Percentiles rank a stretch among this genome's conserved stretches.
Evolutionary conservation across 1,140 invertebrate genomes (phyloP).

Genomic region (Brachionus paranguensis): DNA sequence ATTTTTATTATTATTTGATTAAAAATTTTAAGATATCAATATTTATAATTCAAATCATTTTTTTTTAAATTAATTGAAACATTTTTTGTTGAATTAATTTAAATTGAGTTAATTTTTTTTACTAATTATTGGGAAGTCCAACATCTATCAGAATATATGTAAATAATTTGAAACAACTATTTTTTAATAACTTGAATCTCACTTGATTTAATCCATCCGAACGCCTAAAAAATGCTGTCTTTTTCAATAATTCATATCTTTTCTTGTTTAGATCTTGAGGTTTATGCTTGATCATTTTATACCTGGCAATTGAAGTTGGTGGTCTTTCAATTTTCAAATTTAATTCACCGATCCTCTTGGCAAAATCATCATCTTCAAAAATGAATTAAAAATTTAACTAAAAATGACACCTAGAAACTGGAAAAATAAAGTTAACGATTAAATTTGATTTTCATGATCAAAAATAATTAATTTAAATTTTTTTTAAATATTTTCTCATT

Average conservation of each 20-base stretch:
- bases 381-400: too few relatives aligned
- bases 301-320: not conserved
- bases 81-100: too few relatives aligned
- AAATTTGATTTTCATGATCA: too few relatives aligned
- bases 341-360: not conserved
- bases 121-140: not conserved
- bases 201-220: not conserved
- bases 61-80: too few relatives aligned
- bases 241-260: not conserved
- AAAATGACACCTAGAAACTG: too few relatives aligned
- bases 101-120: not conserved
- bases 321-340: not conserved
- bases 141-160: not conserved
- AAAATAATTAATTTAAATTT: not conserved
- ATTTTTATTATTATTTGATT: too few relatives aligned
- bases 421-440: too few relatives aligned
- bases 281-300: conserved; percentile 28
- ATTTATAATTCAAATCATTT: too few relatives aligned
- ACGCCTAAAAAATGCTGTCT: not conserved
- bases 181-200: not conserved
- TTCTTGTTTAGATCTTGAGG: not conserved
- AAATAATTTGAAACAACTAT: not conserved
- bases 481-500: not conserved
- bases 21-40: too few relatives aligned
- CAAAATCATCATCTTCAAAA: conserved; percentile 21